phyloP scores from a whole-genome alignment of 1,140 invertebrate species.

The Plutomurus gul region DNA sequence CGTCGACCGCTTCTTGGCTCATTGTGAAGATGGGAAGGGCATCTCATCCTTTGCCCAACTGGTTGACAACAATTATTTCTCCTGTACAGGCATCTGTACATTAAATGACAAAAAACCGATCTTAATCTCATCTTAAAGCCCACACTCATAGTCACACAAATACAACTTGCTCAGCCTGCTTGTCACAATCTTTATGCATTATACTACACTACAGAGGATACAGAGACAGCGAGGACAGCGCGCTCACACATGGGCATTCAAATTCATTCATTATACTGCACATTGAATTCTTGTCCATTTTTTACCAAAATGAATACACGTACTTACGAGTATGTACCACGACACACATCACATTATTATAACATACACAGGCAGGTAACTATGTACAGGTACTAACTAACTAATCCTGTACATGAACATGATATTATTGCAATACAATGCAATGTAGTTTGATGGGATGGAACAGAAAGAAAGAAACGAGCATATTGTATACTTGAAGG shows the following conservation, averaged over 20 bases:
- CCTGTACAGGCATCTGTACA: conserved; percentile 31
- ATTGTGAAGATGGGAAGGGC: conserved; percentile 35
- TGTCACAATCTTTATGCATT: neutral
- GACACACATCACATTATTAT: too few relatives aligned
- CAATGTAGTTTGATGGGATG: too few relatives aligned
- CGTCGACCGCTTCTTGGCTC: conserved; percentile 30
- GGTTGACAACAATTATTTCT: conserved; percentile 48
- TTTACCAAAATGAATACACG: neutral
- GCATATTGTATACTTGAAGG: too few relatives aligned
- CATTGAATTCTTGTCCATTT: neutral
- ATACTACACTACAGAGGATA: neutral
- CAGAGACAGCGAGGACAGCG: neutral
- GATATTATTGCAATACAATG: too few relatives aligned
- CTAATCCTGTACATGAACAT: too few relatives aligned
- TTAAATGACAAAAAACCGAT: conserved; percentile 21
- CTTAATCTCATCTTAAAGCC: conserved; percentile 14
- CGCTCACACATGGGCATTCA: neutral
- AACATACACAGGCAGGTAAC: too few relatives aligned
- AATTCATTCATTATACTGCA: neutral
- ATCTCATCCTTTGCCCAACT: conserved; percentile 44
- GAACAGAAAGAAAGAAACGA: too few relatives aligned
- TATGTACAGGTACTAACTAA: too few relatives aligned
- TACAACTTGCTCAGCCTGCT: neutral
- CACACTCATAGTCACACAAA: neutral
- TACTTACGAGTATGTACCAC: too few relatives aligned